These are phyloP conservation scores for Oryzaephilus surinamensis DNA, from an alignment of 1,140 invertebrate species.

Conservation along the genomic window DNA sequence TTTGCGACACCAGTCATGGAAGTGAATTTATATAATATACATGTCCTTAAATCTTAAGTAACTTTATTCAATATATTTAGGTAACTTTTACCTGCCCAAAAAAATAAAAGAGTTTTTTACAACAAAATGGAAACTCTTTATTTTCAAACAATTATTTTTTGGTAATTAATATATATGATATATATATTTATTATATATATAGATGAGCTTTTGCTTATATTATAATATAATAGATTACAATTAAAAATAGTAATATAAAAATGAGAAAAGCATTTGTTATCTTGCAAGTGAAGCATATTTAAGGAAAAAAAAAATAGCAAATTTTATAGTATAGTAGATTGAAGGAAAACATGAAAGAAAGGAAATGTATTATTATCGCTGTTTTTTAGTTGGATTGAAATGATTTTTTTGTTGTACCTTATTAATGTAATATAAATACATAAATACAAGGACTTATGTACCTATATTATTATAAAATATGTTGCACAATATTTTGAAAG, in stretches of 20 bases:
- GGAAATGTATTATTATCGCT: neutral
- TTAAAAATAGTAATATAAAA: constrained; percentile 15
- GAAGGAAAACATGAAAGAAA: constrained; percentile 5
- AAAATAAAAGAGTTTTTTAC: no score
- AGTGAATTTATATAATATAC: constrained; percentile 5
- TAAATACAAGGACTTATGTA: constrained; percentile 15
- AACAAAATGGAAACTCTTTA: no score
- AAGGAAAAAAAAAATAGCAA: constrained; percentile 21
- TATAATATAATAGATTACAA: neutral
- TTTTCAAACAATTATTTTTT: constrained; percentile 1
- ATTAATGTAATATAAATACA: no score
- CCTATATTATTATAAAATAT: no score
- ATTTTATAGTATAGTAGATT: constrained; percentile 25
- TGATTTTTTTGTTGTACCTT: neutral
- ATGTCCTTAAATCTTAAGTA: no score
- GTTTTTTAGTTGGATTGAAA: neutral
- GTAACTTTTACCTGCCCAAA: no score
- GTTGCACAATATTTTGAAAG: no score
- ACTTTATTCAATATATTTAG: no score
- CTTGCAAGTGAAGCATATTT: constrained; percentile 29
- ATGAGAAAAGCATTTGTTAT: constrained; percentile 31
- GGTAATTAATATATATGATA: no score
- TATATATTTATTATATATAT: no score
- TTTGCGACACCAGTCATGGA: constrained; percentile 13
- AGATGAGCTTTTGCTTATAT: constrained; percentile 23